Evolutionary conservation across 2,113 vertebrate genomes (phyloP).

Genomic region (Mystacornis crossleyi): DNA sequence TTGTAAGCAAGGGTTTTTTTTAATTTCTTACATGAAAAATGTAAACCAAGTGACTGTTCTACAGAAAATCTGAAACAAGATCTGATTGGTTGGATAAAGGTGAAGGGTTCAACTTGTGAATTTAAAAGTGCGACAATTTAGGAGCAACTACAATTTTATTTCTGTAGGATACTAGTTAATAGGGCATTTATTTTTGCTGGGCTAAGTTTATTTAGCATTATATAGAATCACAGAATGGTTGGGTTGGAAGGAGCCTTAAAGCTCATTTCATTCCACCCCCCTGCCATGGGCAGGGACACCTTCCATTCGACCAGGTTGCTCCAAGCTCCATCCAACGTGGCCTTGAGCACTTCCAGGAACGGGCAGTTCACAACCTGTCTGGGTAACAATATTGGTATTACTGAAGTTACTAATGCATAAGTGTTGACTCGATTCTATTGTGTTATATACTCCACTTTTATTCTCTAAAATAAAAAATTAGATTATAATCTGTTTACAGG

Average conservation of each 20-base stretch:
- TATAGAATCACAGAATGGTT: not conserved
- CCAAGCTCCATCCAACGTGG: fast-evolving
- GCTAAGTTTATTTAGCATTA: not conserved
- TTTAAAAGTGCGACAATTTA: not conserved
- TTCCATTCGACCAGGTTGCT: not conserved
- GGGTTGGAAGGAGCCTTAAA: not conserved
- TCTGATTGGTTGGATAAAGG: not conserved
- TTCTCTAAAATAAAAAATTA: not conserved
- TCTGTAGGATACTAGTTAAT: not conserved
- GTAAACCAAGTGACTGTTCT: not conserved
- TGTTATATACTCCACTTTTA: not conserved
- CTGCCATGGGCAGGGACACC: not conserved
- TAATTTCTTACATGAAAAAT: not conserved
- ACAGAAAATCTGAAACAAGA: not conserved
- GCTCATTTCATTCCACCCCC: not conserved
- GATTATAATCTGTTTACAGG: not conserved
- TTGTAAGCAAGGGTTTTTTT: not conserved
- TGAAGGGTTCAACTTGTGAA: not conserved
- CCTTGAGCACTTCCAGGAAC: not conserved
- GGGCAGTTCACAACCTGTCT: not conserved
- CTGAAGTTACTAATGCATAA: not conserved
- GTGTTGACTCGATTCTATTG: not conserved
- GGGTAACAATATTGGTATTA: not conserved
- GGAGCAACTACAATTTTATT: not conserved
- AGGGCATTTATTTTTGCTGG: not conserved